phyloP scores from a whole-genome alignment of 2,888 invertebrate genomes.

The Cactoblastis cactorum region DNA sequence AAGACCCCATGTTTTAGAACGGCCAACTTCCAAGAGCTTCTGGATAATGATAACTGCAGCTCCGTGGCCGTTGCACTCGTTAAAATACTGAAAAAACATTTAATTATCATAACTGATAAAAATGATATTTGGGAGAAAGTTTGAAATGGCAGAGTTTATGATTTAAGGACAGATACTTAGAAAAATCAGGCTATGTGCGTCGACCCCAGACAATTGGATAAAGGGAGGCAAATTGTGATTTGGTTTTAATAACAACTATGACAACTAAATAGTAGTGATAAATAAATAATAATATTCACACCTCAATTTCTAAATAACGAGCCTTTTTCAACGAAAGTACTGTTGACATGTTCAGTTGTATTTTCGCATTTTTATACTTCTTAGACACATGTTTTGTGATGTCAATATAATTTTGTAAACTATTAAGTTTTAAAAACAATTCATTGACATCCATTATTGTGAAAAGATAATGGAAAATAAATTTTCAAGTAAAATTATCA shows the following conservation, averaged over 20 bases:
- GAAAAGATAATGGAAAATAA: background rate
- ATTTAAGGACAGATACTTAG: too few relatives aligned
- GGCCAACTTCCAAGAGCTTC: constrained; percentile 39
- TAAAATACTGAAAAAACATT: constrained; percentile 48
- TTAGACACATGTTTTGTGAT: constrained; percentile 37
- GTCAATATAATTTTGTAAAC: constrained; percentile 45
- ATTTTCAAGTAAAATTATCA: background rate
- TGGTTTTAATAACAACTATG: background rate
- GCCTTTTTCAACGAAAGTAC: constrained; percentile 52
- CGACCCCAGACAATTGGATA: too few relatives aligned
- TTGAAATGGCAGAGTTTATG: too few relatives aligned
- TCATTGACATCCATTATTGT: constrained; percentile 48
- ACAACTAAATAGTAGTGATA: background rate
- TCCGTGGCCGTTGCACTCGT: constrained; percentile 51
- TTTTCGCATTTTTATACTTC: constrained; percentile 33
- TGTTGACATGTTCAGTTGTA: constrained; percentile 48
- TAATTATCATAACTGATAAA: background rate
- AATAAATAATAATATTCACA: constrained; percentile 19
- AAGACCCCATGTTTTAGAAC: constrained; percentile 52
- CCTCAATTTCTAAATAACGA: constrained; percentile 55
- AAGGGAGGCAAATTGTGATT: too few relatives aligned
- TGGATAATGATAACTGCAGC: constrained; percentile 49
- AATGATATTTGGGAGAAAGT: too few relatives aligned
- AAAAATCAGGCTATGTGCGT: too few relatives aligned
- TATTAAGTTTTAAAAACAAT: constrained; percentile 38